These are phyloP conservation scores for Caenorhabditis briggsae DNA, from an alignment of 1,140 invertebrate genomes.

Conservation along the genomic window DNA sequence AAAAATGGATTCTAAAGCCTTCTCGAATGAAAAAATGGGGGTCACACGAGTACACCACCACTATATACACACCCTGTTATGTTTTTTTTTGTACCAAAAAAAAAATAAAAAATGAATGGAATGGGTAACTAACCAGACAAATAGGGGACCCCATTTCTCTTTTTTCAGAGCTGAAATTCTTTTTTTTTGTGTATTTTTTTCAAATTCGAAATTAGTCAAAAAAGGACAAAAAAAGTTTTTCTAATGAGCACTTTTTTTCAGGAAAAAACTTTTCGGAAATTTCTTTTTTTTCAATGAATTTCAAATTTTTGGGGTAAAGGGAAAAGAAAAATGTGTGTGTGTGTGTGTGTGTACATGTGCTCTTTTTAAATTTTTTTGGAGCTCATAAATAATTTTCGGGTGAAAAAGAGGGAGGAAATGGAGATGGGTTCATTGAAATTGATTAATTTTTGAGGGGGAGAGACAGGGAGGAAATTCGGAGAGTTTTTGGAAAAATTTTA, in stretches of 20 bases:
- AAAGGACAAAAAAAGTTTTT: neutral
- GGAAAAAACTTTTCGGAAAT: too few relatives aligned
- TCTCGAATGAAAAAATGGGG: too few relatives aligned
- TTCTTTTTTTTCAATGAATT: neutral
- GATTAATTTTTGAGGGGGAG: neutral
- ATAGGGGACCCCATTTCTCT: too few relatives aligned
- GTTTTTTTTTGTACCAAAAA: neutral
- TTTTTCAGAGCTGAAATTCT: too few relatives aligned
- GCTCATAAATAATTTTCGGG: conserved; percentile 37
- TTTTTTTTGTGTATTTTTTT: too few relatives aligned
- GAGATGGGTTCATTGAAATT: neutral
- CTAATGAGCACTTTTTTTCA: neutral
- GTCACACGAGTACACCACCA: neutral
- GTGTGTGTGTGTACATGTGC: neutral
- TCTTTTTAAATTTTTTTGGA: neutral
- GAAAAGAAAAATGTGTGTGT: neutral
- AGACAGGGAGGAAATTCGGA: neutral
- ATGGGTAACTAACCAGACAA: conserved; percentile 16
- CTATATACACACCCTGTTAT: neutral
- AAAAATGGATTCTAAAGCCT: too few relatives aligned
- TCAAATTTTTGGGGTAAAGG: neutral
- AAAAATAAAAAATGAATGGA: conserved; percentile 50
- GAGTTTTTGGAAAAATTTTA: neutral
- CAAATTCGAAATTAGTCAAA: neutral
- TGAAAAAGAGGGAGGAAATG: neutral